Conservation (phyloP, 2,888 invertebrate species). For the Lithophane ornitopus region DNA sequence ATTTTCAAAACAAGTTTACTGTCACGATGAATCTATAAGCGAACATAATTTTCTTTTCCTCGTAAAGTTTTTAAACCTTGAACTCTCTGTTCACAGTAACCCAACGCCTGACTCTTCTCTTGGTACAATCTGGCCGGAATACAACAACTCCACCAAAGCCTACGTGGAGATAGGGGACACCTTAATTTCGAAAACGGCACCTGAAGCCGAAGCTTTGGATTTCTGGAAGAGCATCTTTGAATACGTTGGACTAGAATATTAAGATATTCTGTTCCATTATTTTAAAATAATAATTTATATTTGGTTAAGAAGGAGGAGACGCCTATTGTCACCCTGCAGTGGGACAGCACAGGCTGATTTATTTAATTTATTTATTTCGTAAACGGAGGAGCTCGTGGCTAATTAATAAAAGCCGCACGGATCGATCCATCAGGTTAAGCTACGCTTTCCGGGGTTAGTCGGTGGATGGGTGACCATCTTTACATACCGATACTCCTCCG, state of each 20-base stretch:
- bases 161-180: slow-evolving; percentile 78
- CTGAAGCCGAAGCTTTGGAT: slow-evolving; percentile 65
- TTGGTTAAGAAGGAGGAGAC: neutral
- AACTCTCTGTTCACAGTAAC: slow-evolving; percentile 71
- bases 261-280: neutral
- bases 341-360: neutral
- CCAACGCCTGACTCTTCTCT: slow-evolving; percentile 78
- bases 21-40: neutral
- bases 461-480: no score
- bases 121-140: slow-evolving; percentile 77
- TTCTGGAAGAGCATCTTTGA: slow-evolving; percentile 76
- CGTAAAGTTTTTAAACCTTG: neutral
- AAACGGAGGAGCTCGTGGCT: no score
- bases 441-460: no score
- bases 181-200: slow-evolving; percentile 64
- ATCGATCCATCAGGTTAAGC: no score
- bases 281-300: neutral
- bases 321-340: neutral
- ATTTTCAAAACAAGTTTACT: no score
- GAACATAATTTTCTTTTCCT: neutral
- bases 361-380: neutral
- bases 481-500: no score
- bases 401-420: no score
- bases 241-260: slow-evolving; percentile 60
- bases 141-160: slow-evolving; percentile 64